phyloP scores from a whole-genome alignment of 2,797 vertebrate species.

The Artibeus jamaicensis region DNA sequence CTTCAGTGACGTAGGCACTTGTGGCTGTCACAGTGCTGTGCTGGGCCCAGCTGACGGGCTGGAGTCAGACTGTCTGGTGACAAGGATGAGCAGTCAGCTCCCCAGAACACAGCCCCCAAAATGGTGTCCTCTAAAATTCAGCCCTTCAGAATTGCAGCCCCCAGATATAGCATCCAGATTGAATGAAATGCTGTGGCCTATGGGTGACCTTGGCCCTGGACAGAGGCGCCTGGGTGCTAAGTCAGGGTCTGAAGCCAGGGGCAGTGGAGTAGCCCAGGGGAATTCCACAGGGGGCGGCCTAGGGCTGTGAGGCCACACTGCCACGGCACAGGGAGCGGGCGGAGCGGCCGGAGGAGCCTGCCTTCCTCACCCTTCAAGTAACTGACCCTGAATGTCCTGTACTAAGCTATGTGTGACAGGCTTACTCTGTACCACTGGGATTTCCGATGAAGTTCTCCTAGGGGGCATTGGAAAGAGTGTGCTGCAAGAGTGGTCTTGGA shows the following conservation, averaged over 20 bases:
- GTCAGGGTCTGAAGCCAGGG: not conserved
- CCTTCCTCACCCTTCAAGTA: not conserved
- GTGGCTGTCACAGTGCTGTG: not conserved
- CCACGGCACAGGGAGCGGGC: not conserved
- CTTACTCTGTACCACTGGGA: not conserved
- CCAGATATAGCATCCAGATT: not conserved
- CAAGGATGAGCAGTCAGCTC: not conserved
- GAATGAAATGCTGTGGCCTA: not conserved
- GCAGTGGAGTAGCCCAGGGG: not conserved
- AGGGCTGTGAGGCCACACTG: not conserved
- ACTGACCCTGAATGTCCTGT: too few relatives aligned
- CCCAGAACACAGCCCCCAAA: not conserved
- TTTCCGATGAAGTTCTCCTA: fast-evolving
- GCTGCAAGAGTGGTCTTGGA: not conserved
- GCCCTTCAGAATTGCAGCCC: not conserved
- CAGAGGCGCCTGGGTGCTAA: not conserved
- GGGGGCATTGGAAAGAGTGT: fast-evolving
- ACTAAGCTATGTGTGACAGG: not conserved
- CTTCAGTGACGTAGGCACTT: fast-evolving
- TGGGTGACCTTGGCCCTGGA: not conserved
- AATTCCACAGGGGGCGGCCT: not conserved
- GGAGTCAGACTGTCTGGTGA: not conserved
- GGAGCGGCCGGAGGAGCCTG: not conserved
- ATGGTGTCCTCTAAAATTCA: not conserved
- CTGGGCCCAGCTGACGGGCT: not conserved